A percentile compares a stretch with the other conserved stretches of the same genome.
Evolutionary conservation across 92 coral and sea anemone species (phyloP).

Genomic region (Montipora capitata): DNA sequence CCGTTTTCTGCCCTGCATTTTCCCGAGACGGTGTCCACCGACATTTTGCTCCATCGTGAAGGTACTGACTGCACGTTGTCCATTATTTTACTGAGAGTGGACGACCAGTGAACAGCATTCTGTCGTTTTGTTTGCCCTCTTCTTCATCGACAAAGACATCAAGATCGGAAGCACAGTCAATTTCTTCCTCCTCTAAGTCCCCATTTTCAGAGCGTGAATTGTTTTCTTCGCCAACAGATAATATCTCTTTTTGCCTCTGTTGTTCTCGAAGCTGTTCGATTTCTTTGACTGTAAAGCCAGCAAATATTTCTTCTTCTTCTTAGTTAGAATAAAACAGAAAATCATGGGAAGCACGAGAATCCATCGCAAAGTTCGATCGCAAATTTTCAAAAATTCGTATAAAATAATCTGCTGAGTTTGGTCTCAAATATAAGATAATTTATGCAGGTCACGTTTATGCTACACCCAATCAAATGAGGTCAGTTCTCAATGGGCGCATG

Average conservation of each 20-base stretch:
- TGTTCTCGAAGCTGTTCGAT: not conserved
- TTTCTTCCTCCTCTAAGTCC: not conserved
- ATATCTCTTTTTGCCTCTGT: not conserved
- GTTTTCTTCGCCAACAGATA: conserved; percentile 15
- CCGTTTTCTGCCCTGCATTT: no score
- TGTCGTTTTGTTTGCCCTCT: not conserved
- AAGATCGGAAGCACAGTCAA: not conserved
- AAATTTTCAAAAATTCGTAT: not conserved
- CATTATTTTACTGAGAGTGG: not conserved
- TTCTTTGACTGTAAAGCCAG: conserved; percentile 1
- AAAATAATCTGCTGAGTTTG: conserved; percentile 19
- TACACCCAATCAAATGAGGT: conserved; percentile 30
- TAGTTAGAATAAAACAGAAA: not conserved
- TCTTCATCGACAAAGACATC: not conserved
- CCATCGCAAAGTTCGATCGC: not conserved
- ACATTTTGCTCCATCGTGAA: no score
- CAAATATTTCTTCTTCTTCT: no score
- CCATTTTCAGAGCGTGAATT: no score
- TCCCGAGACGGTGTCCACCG: no score
- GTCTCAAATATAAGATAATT: conserved; percentile 49
- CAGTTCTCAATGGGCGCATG: conserved; percentile 3
- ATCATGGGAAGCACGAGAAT: conserved; percentile 1
- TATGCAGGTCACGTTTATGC: not conserved
- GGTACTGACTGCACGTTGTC: no score
- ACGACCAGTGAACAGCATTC: not conserved